Conservation (phyloP, 92 coral and sea anemone species). For the Epizoanthus scotinus region DNA sequence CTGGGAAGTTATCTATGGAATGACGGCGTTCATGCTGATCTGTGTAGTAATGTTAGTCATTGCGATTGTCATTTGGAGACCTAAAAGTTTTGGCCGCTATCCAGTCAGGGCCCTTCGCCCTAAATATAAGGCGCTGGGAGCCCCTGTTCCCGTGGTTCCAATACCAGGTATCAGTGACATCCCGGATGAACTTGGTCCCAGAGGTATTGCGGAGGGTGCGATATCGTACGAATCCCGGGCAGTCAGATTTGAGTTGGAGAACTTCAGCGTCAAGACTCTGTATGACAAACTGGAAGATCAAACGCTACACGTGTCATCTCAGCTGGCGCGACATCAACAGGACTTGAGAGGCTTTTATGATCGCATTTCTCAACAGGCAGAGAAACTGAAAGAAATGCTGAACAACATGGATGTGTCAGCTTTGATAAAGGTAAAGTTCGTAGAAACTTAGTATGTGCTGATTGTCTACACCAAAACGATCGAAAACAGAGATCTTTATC, state of each 20-base stretch:
- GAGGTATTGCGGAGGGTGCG: conserved; percentile 94
- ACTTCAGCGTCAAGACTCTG: conserved; percentile 92
- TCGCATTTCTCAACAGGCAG: conserved; percentile 94
- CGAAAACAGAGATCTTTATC: too few relatives aligned
- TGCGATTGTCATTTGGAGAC: conserved; percentile 98
- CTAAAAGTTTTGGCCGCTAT: conserved; percentile 86
- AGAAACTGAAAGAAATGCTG: conserved; percentile 92
- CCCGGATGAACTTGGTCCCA: conserved; percentile 87
- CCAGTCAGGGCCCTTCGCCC: conserved; percentile 91
- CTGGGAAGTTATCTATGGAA: conserved; percentile 91
- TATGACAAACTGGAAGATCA: conserved; percentile 97
- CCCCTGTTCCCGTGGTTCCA: conserved; percentile 97
- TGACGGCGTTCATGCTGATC: conserved; percentile 94
- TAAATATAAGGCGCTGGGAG: conserved; percentile 96
- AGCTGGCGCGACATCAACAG: conserved; percentile 96
- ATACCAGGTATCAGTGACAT: conserved; percentile 94
- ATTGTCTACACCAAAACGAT: too few relatives aligned
- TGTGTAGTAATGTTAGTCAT: conserved; percentile 90
- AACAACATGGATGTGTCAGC: conserved; percentile 97
- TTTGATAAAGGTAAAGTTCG: conserved; percentile 49
- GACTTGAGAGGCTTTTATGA: conserved; percentile 97
- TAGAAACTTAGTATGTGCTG: too few relatives aligned
- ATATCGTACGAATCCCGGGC: conserved; percentile 71
- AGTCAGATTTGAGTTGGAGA: conserved; percentile 88
- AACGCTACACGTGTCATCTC: conserved; percentile 97